Conservation (phyloP, 2,888 invertebrate genomes). For the Orchesella flavescens region DNA sequence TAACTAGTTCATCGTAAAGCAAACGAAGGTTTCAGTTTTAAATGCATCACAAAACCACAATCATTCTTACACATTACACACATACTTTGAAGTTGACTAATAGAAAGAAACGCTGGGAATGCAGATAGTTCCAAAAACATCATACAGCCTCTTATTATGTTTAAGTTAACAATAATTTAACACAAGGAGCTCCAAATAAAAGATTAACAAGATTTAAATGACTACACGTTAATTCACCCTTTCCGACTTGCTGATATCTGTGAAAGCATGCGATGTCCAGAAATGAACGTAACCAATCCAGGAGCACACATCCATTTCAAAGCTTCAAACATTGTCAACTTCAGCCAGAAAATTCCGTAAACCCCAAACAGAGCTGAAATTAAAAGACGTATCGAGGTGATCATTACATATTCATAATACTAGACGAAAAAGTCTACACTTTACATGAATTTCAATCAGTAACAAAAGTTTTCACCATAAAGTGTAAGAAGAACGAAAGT, state of each 20-base stretch:
- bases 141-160: background rate
- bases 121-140: constrained; percentile 16
- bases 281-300: constrained; percentile 91
- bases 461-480: constrained; percentile 56
- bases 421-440: constrained; percentile 42
- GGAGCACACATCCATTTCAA: constrained; percentile 90
- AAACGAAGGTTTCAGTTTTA: background rate
- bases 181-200: background rate
- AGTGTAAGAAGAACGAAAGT: constrained; percentile 71
- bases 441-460: constrained; percentile 12
- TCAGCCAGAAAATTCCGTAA: constrained; percentile 93
- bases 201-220: constrained; percentile 6
- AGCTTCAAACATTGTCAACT: constrained; percentile 96
- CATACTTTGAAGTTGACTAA: background rate
- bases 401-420: constrained; percentile 41
- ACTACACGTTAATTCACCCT: constrained; percentile 14
- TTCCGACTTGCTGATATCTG: constrained; percentile 79
- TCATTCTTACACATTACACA: background rate
- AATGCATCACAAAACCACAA: background rate
- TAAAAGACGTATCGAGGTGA: constrained; percentile 58
- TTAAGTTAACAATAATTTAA: constrained; percentile 11
- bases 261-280: constrained; percentile 92
- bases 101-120: constrained; percentile 12
- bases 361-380: constrained; percentile 86
- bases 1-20: background rate